Conservation (phyloP, 2,888 invertebrate species). For the Alsophila aescularia region DNA sequence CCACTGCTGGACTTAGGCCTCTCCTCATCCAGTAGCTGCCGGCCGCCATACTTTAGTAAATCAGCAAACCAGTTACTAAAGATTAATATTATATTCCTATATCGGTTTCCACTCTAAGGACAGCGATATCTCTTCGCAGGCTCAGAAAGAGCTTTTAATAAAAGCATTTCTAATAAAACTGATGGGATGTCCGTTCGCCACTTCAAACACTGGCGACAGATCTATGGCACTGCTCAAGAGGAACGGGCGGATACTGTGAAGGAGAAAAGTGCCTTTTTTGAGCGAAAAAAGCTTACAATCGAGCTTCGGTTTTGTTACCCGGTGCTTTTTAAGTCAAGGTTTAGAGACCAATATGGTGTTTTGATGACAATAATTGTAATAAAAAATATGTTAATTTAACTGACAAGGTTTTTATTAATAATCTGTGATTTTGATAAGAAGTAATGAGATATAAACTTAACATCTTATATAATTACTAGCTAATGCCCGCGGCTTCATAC, state of each 20-base stretch:
- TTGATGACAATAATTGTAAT: no score
- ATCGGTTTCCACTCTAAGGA: constrained; percentile 17
- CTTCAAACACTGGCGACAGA: constrained; percentile 60
- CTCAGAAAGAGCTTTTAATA: constrained; percentile 46
- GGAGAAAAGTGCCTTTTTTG: constrained; percentile 27
- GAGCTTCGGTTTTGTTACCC: constrained; percentile 9
- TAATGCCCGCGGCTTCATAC: no score
- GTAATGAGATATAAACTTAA: no score
- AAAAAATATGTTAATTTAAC: no score
- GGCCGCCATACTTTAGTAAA: no score
- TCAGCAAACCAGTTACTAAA: no score
- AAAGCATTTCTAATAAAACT: constrained; percentile 60
- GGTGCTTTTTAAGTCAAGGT: background rate
- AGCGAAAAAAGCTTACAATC: constrained; percentile 13
- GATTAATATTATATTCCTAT: no score
- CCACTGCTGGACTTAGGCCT: no score
- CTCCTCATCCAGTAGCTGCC: no score
- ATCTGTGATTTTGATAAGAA: no score
- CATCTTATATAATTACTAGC: no score
- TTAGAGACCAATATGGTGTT: background rate
- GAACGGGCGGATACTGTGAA: constrained; percentile 28
- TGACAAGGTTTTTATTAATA: no score
- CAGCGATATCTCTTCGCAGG: constrained; percentile 12
- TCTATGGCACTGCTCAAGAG: constrained; percentile 59
- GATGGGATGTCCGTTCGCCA: constrained; percentile 51